Conservation (phyloP, 2,888 invertebrate genomes). For the Spodoptera picta region DNA sequence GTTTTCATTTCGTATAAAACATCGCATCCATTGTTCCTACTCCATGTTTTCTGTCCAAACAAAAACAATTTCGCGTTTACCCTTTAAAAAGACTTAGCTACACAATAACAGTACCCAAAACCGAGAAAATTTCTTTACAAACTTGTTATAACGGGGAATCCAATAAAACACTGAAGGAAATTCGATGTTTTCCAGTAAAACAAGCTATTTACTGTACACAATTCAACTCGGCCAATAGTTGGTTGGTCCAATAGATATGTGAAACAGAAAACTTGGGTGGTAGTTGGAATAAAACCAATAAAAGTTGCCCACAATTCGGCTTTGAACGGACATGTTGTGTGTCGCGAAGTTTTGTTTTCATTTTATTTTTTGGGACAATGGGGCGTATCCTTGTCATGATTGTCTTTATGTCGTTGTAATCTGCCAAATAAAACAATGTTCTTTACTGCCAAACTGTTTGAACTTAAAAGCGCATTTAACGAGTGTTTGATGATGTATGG, state of each 20-base stretch:
- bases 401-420: conserved; percentile 29
- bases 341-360: conserved; percentile 48
- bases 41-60: conserved; percentile 40
- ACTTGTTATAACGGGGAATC: conserved; percentile 78
- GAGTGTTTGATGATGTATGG: not conserved
- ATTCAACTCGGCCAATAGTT: conserved; percentile 76
- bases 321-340: conserved; percentile 69
- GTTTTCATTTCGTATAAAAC: conserved; percentile 24
- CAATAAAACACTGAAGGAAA: conserved; percentile 78
- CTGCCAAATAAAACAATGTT: conserved; percentile 17
- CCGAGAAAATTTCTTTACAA: conserved; percentile 71
- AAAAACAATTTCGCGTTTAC: conserved; percentile 45
- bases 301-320: conserved; percentile 77
- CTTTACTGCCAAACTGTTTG: not conserved
- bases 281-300: conserved; percentile 79
- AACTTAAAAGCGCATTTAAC: not conserved
- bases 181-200: conserved; percentile 76
- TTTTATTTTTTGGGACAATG: conserved; percentile 45
- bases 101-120: conserved; percentile 55
- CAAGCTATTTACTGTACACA: conserved; percentile 81
- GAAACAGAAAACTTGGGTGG: conserved; percentile 76
- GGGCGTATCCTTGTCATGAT: conserved; percentile 37
- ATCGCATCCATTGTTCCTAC: conserved; percentile 21
- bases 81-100: conserved; percentile 56
- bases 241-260: conserved; percentile 76